These are phyloP conservation scores for Pseudopleuronectes americanus DNA, from an alignment of 2,797 vertebrate genomes.

Conservation along the genomic window DNA sequence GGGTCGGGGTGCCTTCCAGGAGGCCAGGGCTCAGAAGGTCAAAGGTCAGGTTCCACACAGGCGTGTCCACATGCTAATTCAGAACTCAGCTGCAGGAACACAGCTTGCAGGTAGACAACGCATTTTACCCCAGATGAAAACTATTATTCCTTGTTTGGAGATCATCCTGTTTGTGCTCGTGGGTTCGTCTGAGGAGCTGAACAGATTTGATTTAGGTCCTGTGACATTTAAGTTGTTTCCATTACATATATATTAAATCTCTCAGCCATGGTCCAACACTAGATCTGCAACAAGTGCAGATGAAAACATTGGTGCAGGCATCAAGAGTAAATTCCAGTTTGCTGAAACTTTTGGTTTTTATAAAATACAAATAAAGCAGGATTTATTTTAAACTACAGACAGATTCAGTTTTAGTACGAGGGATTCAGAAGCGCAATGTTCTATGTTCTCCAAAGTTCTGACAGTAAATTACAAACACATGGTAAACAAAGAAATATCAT, in stretches of 20 bases:
- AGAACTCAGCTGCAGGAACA: slow-evolving; percentile 76
- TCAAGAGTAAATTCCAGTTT: too few species aligned
- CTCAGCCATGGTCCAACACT: too few species aligned
- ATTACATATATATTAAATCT: too few species aligned
- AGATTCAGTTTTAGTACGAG: background rate
- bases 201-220: too few species aligned
- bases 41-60: slow-evolving; percentile 76
- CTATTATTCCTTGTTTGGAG: background rate
- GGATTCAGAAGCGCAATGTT: slow-evolving; percentile 4
- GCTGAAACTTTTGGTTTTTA: too few species aligned
- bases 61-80: slow-evolving; percentile 72
- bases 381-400: background rate
- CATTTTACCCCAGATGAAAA: slow-evolving; percentile 39
- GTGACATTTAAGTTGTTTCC: too few species aligned
- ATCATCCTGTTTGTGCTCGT: background rate
- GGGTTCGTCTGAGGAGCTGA: too few species aligned
- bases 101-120: slow-evolving; percentile 59
- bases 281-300: too few species aligned
- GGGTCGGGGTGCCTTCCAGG: slow-evolving; percentile 30
- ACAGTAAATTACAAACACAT: too few species aligned
- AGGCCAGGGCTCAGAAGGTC: slow-evolving; percentile 70
- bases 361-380: background rate
- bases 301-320: too few species aligned
- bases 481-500: too few species aligned
- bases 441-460: too few species aligned